Percentiles rank a stretch among this genome's conserved stretches.
phyloP scores from a whole-genome alignment of 2,113 vertebrate species.

The Macaca fascicularis region T2T-MFA8v1.1 NC_088394.1:72534501-72535000 shows the following conservation, averaged over 20 bases:
- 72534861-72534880: not conserved
- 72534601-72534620: slow-evolving; percentile 36
- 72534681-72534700: slow-evolving; percentile 62
- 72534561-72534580: not conserved
- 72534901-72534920: not conserved
- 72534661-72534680: slow-evolving; percentile 74
- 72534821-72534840: not conserved
- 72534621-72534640: slow-evolving; percentile 42
- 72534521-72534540: slow-evolving; percentile 17
- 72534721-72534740: slow-evolving; percentile 38
- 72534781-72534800: not conserved
- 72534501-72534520: not conserved
- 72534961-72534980: not conserved
- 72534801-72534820: not conserved
- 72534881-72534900: not conserved
- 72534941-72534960: not conserved
- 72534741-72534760: slow-evolving; percentile 35
- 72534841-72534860: not conserved
- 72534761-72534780: not conserved
- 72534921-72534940: not conserved
- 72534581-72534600: not conserved
- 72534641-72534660: slow-evolving; percentile 66
- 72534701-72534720: slow-evolving; percentile 61
- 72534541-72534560: not conserved
- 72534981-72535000: not conserved